Evolutionary conservation across 2,113 vertebrate genomes (phyloP), one percentile per base, ranked within the genome.

Genomic region (Plecotus auritus): DNA sequence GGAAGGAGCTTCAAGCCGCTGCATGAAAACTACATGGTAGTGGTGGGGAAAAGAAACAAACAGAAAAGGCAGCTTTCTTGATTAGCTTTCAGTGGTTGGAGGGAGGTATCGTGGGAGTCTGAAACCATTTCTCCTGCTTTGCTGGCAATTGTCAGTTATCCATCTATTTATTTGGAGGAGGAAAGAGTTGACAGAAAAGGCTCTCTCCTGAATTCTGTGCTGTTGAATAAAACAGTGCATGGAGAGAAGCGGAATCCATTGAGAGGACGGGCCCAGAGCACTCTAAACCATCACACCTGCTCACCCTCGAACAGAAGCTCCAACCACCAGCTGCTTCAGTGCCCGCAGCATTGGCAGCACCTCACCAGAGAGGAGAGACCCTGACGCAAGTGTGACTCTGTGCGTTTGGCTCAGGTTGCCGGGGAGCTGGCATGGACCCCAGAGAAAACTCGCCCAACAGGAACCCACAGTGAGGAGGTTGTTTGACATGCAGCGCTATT

Each of bases 1-100:
- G 97, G 97, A 96, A 98, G 90, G 96, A 97, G 95, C 95, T 94
- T 96, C 90, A 96, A 82, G 84, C 92, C 97, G 30, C 96, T 97
- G 96, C 96, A 91, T 94, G 98, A 98, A 98, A 97, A 91, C 85
- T 96, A 85, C 92, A 95, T 85, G 77, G 94, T 93, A 95, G 13
- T 59, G 59, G 51, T 61, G 72, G 93, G 82, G 13, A 77, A 59
- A 85, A 73, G 42, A 64, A 64, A 64, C 28, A 20, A 56, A 59
- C 10, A 16, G 49, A 66, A 95, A 54, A 49, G 9, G 9, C 13
- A 23, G 35, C 49, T 28, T 45, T 82, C 61, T 73, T 23, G 37
- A 73, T 37, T 16, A 17, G 61, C 32, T 82, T 17, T 30, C 42
- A 17, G 49, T 12, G 2, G 64, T 32, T 28, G 35, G 32, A 87